A percentile compares a stretch with the other conserved stretches of the same genome.
Evolutionary conservation across 1,140 invertebrate genomes (phyloP).

Genomic region (Diabrotica virgifera): DNA sequence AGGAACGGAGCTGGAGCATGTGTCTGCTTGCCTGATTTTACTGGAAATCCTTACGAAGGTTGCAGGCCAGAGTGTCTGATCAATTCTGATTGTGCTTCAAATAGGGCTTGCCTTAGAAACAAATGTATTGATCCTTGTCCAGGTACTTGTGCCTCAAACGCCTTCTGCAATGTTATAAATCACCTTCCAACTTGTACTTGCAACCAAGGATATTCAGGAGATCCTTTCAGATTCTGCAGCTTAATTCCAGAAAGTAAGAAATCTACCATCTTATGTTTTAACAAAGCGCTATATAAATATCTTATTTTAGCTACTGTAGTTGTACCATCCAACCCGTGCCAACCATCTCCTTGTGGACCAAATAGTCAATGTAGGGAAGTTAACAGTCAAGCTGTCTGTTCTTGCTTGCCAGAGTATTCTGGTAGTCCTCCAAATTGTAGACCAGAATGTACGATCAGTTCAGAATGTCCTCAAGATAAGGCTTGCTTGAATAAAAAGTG

Average conservation of each 20-base stretch:
- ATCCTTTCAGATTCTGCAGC: slow-evolving; percentile 77
- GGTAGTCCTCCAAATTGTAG: slow-evolving; percentile 66
- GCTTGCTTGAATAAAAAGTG: slow-evolving; percentile 73
- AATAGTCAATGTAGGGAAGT: slow-evolving; percentile 59
- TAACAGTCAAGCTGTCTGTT: slow-evolving; percentile 55
- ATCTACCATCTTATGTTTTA: background rate
- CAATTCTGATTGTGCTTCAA: slow-evolving; percentile 73
- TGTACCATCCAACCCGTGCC: slow-evolving; percentile 53
- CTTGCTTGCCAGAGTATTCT: slow-evolving; percentile 60
- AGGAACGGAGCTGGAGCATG: slow-evolving; percentile 62
- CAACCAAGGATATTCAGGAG: slow-evolving; percentile 67
- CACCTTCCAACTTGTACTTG: slow-evolving; percentile 80
- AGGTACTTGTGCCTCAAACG: slow-evolving; percentile 75
- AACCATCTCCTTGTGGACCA: slow-evolving; percentile 60
- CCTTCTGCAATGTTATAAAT: slow-evolving; percentile 72
- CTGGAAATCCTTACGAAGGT: slow-evolving; percentile 70
- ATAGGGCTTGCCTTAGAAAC: slow-evolving; percentile 75
- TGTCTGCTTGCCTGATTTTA: slow-evolving; percentile 63
- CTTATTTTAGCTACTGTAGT: slow-evolving; percentile 27
- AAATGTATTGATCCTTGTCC: slow-evolving; percentile 80
- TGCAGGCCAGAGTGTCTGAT: slow-evolving; percentile 76
- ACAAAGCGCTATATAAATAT: background rate
- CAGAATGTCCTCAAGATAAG: slow-evolving; percentile 69
- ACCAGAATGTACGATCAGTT: slow-evolving; percentile 79
- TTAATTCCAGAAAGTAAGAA: slow-evolving; percentile 56